Evolutionary conservation across 2,888 invertebrate species (phyloP).

Genomic region (Phorcus lineatus): DNA sequence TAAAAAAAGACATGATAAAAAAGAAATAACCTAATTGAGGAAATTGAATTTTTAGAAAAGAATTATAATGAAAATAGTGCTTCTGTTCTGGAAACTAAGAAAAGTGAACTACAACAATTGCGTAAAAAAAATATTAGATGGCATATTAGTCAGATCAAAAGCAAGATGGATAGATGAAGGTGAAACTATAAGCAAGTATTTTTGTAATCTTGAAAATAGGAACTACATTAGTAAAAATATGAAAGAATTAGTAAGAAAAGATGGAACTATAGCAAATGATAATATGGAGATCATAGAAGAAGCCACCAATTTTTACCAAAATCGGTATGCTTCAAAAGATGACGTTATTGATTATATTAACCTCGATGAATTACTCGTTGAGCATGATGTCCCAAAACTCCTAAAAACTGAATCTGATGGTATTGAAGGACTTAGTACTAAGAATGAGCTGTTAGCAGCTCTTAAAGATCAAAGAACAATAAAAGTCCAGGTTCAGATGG

Average conservation of each 20-base stretch:
- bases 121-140: neutral
- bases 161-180: constrained; percentile 26
- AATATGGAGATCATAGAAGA: neutral
- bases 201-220: constrained; percentile 12
- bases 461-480: neutral
- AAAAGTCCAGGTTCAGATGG: constrained; percentile 32
- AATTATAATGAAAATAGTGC: neutral
- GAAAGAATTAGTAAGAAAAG: neutral
- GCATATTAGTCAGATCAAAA: neutral
- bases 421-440: neutral
- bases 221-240: constrained; percentile 4
- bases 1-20: constrained; percentile 19
- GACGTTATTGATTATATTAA: neutral
- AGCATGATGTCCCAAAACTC: neutral
- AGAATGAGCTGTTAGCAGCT: neutral
- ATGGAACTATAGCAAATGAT: neutral
- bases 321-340: neutral
- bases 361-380: neutral
- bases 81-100: neutral
- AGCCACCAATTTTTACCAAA: neutral
- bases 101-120: neutral
- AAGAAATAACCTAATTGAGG: neutral
- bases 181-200: constrained; percentile 7
- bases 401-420: neutral
- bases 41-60: neutral